Percentiles rank a stretch among this genome's conserved stretches.
phyloP scores from a whole-genome alignment of 2,888 invertebrate species.

The Scaptodrosophila latifasciaeformis region DNA sequence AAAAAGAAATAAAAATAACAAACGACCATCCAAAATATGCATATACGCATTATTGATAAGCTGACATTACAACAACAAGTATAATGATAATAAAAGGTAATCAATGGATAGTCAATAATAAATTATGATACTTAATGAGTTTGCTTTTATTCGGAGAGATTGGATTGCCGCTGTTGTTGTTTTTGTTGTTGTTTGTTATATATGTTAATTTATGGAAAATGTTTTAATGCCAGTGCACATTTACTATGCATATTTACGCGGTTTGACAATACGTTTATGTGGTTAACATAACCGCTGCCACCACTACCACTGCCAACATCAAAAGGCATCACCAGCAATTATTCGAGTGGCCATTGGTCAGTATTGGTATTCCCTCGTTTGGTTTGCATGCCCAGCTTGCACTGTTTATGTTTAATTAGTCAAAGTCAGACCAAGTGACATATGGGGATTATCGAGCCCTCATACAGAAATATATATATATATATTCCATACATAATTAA shows the following conservation, averaged over 20 bases:
- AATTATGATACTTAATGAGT: conserved; percentile 33
- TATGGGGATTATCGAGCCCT: conserved; percentile 34
- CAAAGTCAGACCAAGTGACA: conserved; percentile 50
- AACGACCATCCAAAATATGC: too few species aligned
- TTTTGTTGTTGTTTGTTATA: conserved; percentile 36
- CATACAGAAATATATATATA: too few species aligned
- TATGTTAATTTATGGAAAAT: conserved; percentile 40
- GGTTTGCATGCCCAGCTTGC: neutral
- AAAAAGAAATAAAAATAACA: too few species aligned
- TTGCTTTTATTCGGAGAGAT: too few species aligned
- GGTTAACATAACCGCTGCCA: conserved; percentile 15
- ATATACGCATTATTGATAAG: too few species aligned
- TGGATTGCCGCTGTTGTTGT: conserved; percentile 29
- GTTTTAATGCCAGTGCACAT: neutral
- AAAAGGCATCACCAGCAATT: too few species aligned
- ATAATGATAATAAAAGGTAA: too few species aligned
- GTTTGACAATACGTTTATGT: conserved; percentile 43
- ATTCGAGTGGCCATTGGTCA: too few species aligned
- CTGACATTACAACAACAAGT: too few species aligned
- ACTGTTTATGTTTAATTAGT: conserved; percentile 56
- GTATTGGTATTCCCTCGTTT: too few species aligned
- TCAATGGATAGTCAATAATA: conserved; percentile 29
- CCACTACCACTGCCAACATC: neutral
- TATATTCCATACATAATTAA: too few species aligned
- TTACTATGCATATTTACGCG: conserved; percentile 14